Conservation (phyloP, 2,113 vertebrate species). For the Todiramphus chloris region DNA sequence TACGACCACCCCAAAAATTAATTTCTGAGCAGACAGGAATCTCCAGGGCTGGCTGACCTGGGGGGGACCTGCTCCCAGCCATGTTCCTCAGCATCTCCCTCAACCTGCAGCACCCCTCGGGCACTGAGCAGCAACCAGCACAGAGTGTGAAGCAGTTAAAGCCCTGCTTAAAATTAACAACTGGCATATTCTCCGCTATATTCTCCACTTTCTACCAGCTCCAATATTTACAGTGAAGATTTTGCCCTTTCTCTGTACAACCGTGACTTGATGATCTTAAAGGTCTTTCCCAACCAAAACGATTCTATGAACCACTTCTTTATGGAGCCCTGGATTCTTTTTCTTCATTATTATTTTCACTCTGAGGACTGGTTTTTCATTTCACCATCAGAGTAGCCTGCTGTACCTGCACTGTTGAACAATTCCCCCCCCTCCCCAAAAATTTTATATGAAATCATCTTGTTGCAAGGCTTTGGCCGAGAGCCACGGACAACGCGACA, state of each 20-base stretch:
- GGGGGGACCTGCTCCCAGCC: not conserved
- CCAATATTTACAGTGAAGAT: not conserved
- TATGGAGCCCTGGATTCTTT: too few relatives aligned
- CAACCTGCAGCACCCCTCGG: not conserved
- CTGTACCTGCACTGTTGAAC: not conserved
- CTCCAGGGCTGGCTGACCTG: not conserved
- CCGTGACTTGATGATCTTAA: too few relatives aligned
- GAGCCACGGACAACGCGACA: not conserved
- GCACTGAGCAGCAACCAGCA: not conserved
- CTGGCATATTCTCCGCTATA: not conserved
- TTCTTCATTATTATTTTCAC: not conserved
- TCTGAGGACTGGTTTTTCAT: not conserved
- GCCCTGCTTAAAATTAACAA: not conserved
- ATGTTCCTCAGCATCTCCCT: not conserved
- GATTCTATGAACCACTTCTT: not conserved
- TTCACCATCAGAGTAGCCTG: not conserved
- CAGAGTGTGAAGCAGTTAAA: rapidly evolving
- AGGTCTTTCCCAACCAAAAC: too few relatives aligned
- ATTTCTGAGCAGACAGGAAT: not conserved
- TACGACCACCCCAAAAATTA: not conserved
- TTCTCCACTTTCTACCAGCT: not conserved
- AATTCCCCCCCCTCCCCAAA: not conserved
- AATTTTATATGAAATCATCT: not conserved
- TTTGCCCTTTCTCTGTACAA: not conserved
- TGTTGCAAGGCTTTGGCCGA: not conserved